Conservation (phyloP, 2,797 vertebrate species). For the Cheirogaleus major region DNA sequence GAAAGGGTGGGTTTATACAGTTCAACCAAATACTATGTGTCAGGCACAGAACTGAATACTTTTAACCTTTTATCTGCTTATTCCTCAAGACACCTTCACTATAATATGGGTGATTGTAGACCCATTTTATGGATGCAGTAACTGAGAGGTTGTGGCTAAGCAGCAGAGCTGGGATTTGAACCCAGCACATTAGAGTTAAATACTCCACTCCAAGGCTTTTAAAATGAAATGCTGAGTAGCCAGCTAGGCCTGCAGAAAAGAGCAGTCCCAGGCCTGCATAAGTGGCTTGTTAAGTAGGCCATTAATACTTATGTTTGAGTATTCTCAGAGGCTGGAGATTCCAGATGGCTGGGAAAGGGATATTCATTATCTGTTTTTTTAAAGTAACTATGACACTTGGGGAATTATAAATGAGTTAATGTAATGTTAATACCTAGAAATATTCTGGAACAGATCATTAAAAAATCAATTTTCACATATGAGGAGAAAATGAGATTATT, state of each 20-base stretch:
- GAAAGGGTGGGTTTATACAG: not conserved
- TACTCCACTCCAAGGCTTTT: not conserved
- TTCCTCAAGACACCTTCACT: not conserved
- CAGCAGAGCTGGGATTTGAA: constrained; percentile 9
- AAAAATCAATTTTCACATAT: constrained; percentile 71
- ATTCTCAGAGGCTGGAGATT: constrained; percentile 38
- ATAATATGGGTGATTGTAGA: not conserved
- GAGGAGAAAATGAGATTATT: constrained; percentile 63
- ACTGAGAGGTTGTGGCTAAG: not conserved
- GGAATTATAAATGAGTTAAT: constrained; percentile 74
- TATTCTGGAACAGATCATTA: constrained; percentile 72
- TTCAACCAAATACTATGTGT: not conserved
- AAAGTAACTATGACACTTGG: constrained; percentile 57
- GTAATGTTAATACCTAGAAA: constrained; percentile 68
- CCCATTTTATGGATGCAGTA: not conserved
- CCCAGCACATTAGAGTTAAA: not conserved
- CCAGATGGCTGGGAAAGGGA: constrained; percentile 66
- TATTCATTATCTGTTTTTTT: constrained; percentile 65
- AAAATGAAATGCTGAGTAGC: constrained; percentile 7
- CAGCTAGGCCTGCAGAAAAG: not conserved
- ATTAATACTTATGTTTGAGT: constrained; percentile 2
- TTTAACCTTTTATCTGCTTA: not conserved
- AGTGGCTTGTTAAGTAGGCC: constrained; percentile 55
- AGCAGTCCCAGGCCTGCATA: not conserved
- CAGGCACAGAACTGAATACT: not conserved